Conservation (phyloP, 2,113 vertebrate genomes). For the Lamprotornis superbus region DNA sequence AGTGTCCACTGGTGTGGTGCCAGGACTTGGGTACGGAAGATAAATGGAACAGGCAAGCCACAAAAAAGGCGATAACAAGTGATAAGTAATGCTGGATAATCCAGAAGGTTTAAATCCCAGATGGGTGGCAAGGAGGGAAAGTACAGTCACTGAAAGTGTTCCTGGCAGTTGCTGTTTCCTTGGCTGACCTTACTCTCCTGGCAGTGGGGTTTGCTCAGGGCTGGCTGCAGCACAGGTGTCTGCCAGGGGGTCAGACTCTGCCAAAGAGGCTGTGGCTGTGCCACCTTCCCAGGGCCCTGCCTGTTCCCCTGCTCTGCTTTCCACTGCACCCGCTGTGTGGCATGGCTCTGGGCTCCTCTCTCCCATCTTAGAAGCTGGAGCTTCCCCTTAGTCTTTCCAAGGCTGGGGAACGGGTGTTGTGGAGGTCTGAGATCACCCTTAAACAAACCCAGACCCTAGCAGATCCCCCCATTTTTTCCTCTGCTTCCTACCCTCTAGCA, state of each 20-base stretch:
- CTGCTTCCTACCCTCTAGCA: background rate
- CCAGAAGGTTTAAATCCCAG: background rate
- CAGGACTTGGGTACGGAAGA: background rate
- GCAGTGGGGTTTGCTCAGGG: background rate
- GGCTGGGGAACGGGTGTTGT: background rate
- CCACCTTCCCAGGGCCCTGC: background rate
- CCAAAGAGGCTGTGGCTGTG: background rate
- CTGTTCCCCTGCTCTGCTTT: background rate
- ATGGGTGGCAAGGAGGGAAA: background rate
- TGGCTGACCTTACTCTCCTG: background rate
- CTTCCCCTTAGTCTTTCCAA: background rate
- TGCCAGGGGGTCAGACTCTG: background rate
- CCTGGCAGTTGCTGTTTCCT: background rate
- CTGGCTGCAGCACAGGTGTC: background rate
- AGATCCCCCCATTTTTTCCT: background rate
- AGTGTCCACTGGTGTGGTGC: background rate
- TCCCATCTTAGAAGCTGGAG: background rate
- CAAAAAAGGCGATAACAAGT: background rate
- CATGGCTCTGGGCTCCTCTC: background rate
- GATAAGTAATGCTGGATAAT: background rate
- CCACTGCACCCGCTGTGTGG: accelerated
- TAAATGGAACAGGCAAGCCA: background rate
- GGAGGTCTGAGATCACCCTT: background rate
- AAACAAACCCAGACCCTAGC: background rate
- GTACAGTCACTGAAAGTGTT: background rate